Conservation (phyloP, 92 coral and sea anemone species). For the Heteractis magnifica region DNA sequence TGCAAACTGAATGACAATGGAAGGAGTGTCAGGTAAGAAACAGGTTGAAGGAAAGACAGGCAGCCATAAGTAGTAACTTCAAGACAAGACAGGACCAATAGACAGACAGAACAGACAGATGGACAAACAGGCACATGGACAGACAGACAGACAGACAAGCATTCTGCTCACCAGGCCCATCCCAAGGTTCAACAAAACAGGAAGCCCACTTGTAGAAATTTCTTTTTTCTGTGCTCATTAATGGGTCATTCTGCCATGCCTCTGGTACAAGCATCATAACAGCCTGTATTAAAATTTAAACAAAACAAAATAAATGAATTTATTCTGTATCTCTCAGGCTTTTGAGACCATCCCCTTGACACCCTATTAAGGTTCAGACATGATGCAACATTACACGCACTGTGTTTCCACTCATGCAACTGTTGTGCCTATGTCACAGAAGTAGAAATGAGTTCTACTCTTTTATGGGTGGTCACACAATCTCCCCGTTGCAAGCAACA, state of each 20-base stretch:
- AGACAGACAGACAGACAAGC: neutral
- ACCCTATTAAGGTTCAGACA: too few species aligned
- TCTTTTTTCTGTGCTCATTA: slow-evolving; percentile 79
- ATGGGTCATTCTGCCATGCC: slow-evolving; percentile 89
- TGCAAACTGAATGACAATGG: too few species aligned
- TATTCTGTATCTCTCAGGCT: too few species aligned
- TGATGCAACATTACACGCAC: too few species aligned
- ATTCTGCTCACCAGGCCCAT: slow-evolving; percentile 80
- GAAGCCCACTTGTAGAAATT: slow-evolving; percentile 91
- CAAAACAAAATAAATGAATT: too few species aligned
- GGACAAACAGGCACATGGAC: neutral
- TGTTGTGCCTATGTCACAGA: too few species aligned
- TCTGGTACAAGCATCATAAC: slow-evolving; percentile 98
- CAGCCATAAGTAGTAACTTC: neutral
- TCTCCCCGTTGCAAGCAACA: too few species aligned
- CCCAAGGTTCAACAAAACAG: slow-evolving; percentile 96
- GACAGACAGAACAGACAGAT: neutral
- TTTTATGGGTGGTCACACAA: too few species aligned
- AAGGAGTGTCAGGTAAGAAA: too few species aligned
- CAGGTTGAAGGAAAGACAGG: neutral
- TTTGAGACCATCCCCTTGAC: too few species aligned
- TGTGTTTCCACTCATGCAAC: too few species aligned
- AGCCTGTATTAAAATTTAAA: slow-evolving; percentile 46
- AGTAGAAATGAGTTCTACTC: too few species aligned
- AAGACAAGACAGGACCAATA: neutral